These are phyloP conservation scores for Huso huso DNA, from an alignment of 2,797 vertebrate genomes.

Conservation along the genomic window DNA sequence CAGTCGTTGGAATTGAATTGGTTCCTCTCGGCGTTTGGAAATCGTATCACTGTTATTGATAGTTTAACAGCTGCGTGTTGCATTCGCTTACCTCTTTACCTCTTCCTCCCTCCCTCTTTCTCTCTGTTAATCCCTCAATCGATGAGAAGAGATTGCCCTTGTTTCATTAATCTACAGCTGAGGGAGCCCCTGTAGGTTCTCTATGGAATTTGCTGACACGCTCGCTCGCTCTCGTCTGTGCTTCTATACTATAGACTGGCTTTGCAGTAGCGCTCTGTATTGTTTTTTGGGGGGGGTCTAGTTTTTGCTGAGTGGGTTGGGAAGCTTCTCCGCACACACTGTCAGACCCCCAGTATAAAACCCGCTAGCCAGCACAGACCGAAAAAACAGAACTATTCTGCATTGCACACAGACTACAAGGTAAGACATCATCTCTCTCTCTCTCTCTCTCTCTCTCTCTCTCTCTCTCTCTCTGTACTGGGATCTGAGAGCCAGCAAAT, in stretches of 20 bases:
- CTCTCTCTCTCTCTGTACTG: neutral
- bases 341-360: constrained; percentile 55
- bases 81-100: neutral
- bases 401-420: neutral
- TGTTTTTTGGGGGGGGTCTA: too few relatives aligned
- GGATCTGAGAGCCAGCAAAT: too few relatives aligned
- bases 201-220: neutral
- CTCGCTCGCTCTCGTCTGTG: neutral
- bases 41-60: too few relatives aligned
- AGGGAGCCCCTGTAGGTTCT: neutral
- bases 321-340: constrained; percentile 26
- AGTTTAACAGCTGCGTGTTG: too few relatives aligned
- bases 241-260: neutral
- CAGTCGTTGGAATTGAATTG: too few relatives aligned
- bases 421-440: neutral
- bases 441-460: neutral
- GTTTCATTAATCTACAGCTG: neutral
- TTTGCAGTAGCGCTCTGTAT: neutral
- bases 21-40: neutral
- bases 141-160: neutral
- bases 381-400: neutral
- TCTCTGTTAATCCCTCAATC: neutral
- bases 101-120: neutral
- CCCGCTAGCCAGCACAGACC: constrained; percentile 51
- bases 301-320: neutral